Evolutionary conservation across 2,113 vertebrate genomes (phyloP).

Genomic region (Eptesicus fuscus): DNA sequence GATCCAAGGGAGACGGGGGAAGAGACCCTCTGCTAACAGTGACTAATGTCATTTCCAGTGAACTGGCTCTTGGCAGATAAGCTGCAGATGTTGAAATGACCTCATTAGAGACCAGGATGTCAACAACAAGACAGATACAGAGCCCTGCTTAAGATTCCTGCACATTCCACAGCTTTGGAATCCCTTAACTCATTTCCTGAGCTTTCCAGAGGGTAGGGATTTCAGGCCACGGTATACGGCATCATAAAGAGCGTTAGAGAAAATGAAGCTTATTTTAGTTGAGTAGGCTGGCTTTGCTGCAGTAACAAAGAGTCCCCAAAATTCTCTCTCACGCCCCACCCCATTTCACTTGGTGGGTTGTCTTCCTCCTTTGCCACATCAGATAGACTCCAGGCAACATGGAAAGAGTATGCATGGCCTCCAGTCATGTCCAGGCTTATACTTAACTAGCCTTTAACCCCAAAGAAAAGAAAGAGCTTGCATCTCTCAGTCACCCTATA

Average conservation of each 20-base stretch:
- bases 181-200: not conserved
- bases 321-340: not conserved
- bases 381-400: not conserved
- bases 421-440: not conserved
- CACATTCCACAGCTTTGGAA: not conserved
- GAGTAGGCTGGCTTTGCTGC: not conserved
- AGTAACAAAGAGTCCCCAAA: not conserved
- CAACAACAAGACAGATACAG: conserved; percentile 58
- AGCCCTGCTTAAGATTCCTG: conserved; percentile 28
- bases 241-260: not conserved
- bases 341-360: not conserved
- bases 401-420: not conserved
- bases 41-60: conserved; percentile 58
- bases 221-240: not conserved
- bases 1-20: not conserved
- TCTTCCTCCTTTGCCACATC: not conserved
- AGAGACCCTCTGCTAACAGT: conserved; percentile 41
- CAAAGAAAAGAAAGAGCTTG: not conserved
- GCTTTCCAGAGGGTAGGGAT: not conserved
- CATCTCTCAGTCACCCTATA: not conserved
- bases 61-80: conserved; percentile 48
- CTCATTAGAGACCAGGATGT: conserved; percentile 62
- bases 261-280: not conserved
- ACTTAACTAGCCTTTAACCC: not conserved
- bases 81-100: conserved; percentile 66